Percentiles rank a stretch among this genome's conserved stretches.
Conservation (phyloP, 2,888 invertebrate genomes). For the Caenorhabditis uteleia region DNA sequence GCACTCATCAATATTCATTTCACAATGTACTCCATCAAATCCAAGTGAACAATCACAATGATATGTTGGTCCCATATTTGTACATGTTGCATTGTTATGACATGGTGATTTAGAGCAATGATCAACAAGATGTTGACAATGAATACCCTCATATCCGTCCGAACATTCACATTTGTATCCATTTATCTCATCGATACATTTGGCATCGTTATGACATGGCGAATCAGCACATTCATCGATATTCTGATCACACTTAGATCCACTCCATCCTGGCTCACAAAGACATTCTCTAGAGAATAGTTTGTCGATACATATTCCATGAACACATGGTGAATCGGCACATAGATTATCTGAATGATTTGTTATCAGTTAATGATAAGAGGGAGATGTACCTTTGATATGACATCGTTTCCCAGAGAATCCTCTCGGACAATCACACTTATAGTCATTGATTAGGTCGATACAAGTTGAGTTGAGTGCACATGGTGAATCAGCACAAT, state of each 20-base stretch:
- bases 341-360: constrained; percentile 80
- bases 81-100: constrained; percentile 71
- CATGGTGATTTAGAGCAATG: constrained; percentile 81
- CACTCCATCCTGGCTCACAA: constrained; percentile 52
- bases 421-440: constrained; percentile 89
- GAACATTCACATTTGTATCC: constrained; percentile 83
- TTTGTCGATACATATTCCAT: constrained; percentile 84
- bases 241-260: constrained; percentile 61
- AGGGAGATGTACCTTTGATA: constrained; percentile 76
- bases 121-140: constrained; percentile 85
- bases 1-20: constrained; percentile 91
- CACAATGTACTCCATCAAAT: constrained; percentile 85
- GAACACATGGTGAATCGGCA: constrained; percentile 81
- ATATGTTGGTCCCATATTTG: constrained; percentile 88
- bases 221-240: constrained; percentile 88
- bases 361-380: background rate
- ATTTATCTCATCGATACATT: constrained; percentile 83
- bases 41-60: constrained; percentile 90
- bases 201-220: constrained; percentile 90
- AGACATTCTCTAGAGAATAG: constrained; percentile 76
- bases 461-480: constrained; percentile 88
- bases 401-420: constrained; percentile 95
- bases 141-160: constrained; percentile 89
- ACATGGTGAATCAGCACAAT: constrained; percentile 86
- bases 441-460: constrained; percentile 91